A percentile compares a stretch with the other conserved stretches of the same genome.
These are phyloP conservation scores for Sinhomidia bicolor DNA, from an alignment of 2,888 invertebrate genomes.

Conservation along the genomic window DNA sequence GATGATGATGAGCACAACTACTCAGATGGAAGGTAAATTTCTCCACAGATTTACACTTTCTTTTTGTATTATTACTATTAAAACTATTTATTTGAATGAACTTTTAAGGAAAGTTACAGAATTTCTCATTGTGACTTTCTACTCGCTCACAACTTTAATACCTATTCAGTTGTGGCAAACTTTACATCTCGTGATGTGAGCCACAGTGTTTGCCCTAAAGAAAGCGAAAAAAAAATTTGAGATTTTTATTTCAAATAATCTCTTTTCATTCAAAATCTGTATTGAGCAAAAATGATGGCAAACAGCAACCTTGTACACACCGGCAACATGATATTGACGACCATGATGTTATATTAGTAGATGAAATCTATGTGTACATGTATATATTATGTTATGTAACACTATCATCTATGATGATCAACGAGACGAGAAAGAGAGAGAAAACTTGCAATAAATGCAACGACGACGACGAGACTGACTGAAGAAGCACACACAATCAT, in stretches of 20 bases:
- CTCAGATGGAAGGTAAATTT: neutral
- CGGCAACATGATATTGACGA: neutral
- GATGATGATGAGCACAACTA: neutral
- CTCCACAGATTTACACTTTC: conserved; percentile 13
- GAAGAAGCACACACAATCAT: neutral
- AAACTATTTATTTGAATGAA: neutral
- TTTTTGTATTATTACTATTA: neutral
- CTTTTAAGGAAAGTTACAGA: conserved; percentile 12
- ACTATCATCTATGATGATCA: conserved; percentile 3
- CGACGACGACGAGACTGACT: neutral
- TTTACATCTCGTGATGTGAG: neutral
- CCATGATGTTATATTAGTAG: conserved; percentile 2
- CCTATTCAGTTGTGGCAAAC: neutral
- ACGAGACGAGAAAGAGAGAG: too few relatives aligned
- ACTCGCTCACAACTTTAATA: neutral
- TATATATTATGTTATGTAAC: too few relatives aligned
- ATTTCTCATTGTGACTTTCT: neutral
- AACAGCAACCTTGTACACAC: neutral
- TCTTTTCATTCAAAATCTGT: conserved; percentile 2
- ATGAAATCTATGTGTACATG: too few relatives aligned
- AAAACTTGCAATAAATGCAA: neutral
- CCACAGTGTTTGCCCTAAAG: too few relatives aligned
- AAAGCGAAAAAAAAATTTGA: neutral
- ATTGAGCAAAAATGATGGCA: neutral
- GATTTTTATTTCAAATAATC: neutral